Evolutionary conservation across 2,888 invertebrate genomes (phyloP), one percentile per base, ranked within the genome.

Genomic region (Augochlorella aurata): DNA sequence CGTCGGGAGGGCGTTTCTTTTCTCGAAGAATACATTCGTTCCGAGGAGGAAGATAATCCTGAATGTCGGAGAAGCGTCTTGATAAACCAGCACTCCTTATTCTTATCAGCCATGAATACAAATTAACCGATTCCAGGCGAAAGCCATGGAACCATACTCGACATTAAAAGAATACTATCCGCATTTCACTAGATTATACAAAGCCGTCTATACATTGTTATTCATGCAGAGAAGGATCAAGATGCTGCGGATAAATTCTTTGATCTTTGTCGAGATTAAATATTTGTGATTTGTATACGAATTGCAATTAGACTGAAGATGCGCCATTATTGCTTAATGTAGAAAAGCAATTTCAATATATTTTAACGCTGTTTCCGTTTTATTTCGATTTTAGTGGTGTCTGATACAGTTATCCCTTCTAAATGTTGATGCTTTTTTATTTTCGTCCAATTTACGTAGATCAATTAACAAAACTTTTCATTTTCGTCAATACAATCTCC

Each of bases 91-190:
- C 81, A 52, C 12, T 70, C 24, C 68, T 70, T 50, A 66, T 77
- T 77, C 76, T 82, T 86, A 66, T 74, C 61, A 69, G 47, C 47
- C 70, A 85, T 75, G 79, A 87, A 82, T 86, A 85, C 44, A 82
- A 82, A 82, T 74, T 50, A 61, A 82, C 58, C 61, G 69, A 82
- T 82, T 67, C 58, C 24, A 77, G 29, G 21, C 81, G 21, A 24
- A 58, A 38, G 38, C 38, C 16, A 66, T 58, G 69, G 21, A n/a
- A 18, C 21, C 52, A 67, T 45, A 58, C 70, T 70, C 44, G 65
- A 38, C 50, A 61, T 63, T 49, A 24, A n/a, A 29, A 58, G 45
- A 52, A 58, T 47, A 61, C 72, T 16, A 45, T 24, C 12, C 21
- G 12, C n/a, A 44, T 21, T 61, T 14, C 29, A 63, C 16, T 3